These are phyloP conservation scores for Chloroclystis v-ata DNA, from an alignment of 2,888 invertebrate genomes.

Conservation along the genomic window DNA sequence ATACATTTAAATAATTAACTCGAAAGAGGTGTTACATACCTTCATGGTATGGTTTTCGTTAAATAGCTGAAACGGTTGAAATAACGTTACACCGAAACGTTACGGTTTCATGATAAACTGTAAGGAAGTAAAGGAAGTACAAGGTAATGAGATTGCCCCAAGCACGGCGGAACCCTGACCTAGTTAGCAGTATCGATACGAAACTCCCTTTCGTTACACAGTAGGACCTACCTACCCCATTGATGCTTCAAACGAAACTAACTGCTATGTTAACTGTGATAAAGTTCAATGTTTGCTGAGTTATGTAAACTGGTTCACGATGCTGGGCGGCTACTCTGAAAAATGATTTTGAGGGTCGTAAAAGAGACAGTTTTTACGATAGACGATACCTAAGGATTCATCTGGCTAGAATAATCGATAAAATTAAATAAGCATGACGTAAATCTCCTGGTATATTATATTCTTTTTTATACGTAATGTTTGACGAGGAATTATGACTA, in stretches of 20 bases:
- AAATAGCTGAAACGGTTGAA: background rate
- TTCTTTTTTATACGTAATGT: too few species aligned
- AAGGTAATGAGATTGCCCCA: conserved; percentile 16
- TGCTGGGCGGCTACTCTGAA: too few species aligned
- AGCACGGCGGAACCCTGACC: conserved; percentile 54
- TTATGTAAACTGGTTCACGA: background rate
- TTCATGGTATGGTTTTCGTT: too few species aligned
- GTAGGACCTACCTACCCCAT: conserved; percentile 46
- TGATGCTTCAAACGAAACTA: conserved; percentile 35
- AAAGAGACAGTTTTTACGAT: too few species aligned
- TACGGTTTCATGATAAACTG: background rate
- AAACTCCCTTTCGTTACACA: conserved; percentile 56
- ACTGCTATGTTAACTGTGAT: background rate
- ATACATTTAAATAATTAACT: too few species aligned
- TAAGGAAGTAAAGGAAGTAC: conserved; percentile 8
- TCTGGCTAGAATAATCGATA: too few species aligned
- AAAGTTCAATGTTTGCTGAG: conserved; percentile 26
- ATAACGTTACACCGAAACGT: background rate
- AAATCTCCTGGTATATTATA: too few species aligned
- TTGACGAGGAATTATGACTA: too few species aligned
- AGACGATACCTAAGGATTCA: too few species aligned
- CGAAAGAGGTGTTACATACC: too few species aligned
- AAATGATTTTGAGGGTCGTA: too few species aligned
- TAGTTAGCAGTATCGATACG: conserved; percentile 58
- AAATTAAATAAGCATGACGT: too few species aligned